Base-by-base conservation (phyloP, 2,797 vertebrate genomes). In the Chloroceryle inda region DNA sequence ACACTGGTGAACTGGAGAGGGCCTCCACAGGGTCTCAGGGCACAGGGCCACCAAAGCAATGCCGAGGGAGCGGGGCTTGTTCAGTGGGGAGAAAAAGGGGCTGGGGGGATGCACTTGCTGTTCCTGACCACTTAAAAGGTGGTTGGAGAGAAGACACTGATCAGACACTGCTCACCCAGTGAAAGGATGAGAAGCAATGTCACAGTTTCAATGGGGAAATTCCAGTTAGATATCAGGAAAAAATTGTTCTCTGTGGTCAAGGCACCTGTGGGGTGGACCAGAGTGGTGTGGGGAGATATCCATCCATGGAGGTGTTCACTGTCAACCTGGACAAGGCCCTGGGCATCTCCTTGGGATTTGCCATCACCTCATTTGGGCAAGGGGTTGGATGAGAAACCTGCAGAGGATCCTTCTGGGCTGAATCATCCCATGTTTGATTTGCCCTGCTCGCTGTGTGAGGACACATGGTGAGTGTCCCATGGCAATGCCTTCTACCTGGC, bases 401-500 rank as follows among this genome's bases (percentile, higher is more conserved):
- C 20, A 42, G 21, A 62, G 50, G 9, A 23, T 62, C 33, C 20
- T 85, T 69, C 33, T 27, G 82, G 52, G 27, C 10, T 83, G 7
- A 64, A 52, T 33, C 47, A 59, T 80, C 64, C 47, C 1, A 1
- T 10, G n/a, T 20, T 55, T 40, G 45, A 81, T 75, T 64, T 86
- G 23, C n/a, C 26, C 49, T 61, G 42, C 37, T 72, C 0, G 0
- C 77, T 58, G 40, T 35, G 53, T 66, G 22, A 53, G 14, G 55
- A 58, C 45, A 33, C 0, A 2, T 2, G 0, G 22, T 29, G 37
- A 71, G 26, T 35, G 58, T 58, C 37, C 55, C 33, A 42, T 0
- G 5, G 42, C 66, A 44, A 27, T 31, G 24, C 42, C 55, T 38
- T 33, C 73, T 17, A 23, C 33, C 47, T 33, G n/a, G 11, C 29